Evolutionary conservation across 2,797 vertebrate genomes (phyloP), one percentile per base, ranked within the genome.

Genomic region (Caiman crocodilus): DNA sequence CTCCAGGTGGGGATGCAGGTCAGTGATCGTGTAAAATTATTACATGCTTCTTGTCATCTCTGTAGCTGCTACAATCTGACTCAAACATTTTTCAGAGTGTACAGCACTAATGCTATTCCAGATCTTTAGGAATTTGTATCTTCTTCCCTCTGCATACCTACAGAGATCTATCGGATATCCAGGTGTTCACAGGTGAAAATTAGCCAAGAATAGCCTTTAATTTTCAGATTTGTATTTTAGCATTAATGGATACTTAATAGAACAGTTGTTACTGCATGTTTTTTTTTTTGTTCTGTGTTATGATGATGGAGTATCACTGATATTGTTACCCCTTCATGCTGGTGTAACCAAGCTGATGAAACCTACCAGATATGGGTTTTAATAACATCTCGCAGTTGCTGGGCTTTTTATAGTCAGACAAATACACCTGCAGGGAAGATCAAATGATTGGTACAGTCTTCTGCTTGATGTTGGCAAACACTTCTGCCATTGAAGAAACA

Each of bases 11-110:
- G 58, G 76, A 69, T 84, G 28, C 3, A 0, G 64, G 80, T 88
- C 73, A 84, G 42, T 50, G 42, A 50, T 50, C 42, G 74, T 78
- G 7, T 76, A 80, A 9, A 30, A 42, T 94, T 88, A 65, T 55
- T 79, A 90, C 89, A 90, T 60, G 35, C 35, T 89, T 63, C 60
- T 86, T 74, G 69, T 90, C 90, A 92, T 64, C 74, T 84, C 71
- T 82, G 78, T 87, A 91, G 67, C 82, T 92, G 69, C 84, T 88
- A 92, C 86, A 84, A 87, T 90, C 58, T 80, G 94, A 90, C 85
- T 79, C 86, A 79, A 94, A 94, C 89, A 90, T 65, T 79, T 95
- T 85, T 86, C 65, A 76, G 81, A 56, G 65, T 86, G 58, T 50
- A 30, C 58, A 92, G 59, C 71, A 50, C 84, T 32, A 25, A 60